Percentiles rank a stretch among this genome's conserved stretches.
These are phyloP conservation scores for Haemorhous mexicanus DNA, from an alignment of 2,113 vertebrate species.

Conservation along the genomic window DNA sequence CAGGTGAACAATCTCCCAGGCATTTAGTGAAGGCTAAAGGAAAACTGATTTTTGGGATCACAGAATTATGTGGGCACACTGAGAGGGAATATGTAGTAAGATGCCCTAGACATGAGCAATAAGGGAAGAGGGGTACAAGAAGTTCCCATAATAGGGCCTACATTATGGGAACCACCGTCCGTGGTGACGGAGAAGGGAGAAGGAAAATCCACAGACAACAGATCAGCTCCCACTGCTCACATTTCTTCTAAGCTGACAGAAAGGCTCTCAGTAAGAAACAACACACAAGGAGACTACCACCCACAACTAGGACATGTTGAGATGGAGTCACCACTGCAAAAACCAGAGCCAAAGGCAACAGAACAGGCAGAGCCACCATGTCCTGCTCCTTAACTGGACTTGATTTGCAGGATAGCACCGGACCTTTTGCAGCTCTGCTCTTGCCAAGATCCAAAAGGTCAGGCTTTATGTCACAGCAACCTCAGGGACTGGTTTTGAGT, in stretches of 20 bases:
- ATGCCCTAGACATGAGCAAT: neutral
- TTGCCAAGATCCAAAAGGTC: neutral
- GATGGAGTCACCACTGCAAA: neutral
- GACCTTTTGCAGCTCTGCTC: neutral
- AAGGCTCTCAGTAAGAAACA: neutral
- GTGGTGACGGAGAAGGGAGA: neutral
- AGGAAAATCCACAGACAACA: neutral
- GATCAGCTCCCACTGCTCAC: neutral
- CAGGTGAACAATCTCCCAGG: neutral
- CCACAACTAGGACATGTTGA: accelerated
- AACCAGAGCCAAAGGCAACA: neutral
- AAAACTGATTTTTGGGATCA: neutral
- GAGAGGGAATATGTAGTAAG: neutral
- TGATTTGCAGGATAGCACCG: neutral
- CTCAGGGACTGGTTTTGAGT: neutral
- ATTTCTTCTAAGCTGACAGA: neutral
- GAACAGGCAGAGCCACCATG: neutral
- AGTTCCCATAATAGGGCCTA: neutral
- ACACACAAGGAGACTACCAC: neutral
- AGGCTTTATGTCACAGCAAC: neutral
- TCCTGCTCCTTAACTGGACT: neutral
- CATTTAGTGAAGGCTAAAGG: neutral
- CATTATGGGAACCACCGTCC: neutral
- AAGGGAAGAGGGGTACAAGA: neutral
- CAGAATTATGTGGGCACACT: neutral